These are phyloP conservation scores for Julus scanicus DNA, from an alignment of 2,888 invertebrate genomes.

Conservation along the genomic window DNA sequence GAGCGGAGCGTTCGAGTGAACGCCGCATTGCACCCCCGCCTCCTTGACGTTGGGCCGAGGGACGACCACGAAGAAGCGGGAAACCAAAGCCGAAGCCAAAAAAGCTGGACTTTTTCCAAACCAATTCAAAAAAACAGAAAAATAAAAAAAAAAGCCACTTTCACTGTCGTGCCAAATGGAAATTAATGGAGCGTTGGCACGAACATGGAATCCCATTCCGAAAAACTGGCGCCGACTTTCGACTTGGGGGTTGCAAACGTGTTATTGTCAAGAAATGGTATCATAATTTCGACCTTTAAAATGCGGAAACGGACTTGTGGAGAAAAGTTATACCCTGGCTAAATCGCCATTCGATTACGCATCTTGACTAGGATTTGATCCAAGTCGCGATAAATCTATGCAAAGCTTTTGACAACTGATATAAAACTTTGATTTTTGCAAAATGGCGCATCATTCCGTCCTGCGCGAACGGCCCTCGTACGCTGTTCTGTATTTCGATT, in stretches of 20 bases:
- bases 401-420: too few species aligned
- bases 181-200: constrained; percentile 28
- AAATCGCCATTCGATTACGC: too few species aligned
- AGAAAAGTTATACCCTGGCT: too few species aligned
- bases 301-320: too few species aligned
- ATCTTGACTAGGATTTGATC: too few species aligned
- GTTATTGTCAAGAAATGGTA: not conserved
- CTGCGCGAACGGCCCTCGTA: too few species aligned
- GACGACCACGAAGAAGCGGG: not conserved
- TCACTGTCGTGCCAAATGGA: not conserved
- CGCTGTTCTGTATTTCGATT: too few species aligned
- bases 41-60: not conserved
- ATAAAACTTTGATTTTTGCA: too few species aligned
- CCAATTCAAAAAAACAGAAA: not conserved
- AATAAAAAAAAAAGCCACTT: not conserved
- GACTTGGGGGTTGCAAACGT: not conserved
- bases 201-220: not conserved
- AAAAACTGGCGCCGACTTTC: not conserved
- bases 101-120: constrained; percentile 23
- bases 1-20: not conserved
- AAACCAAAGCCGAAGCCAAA: not conserved
- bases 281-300: too few species aligned
- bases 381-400: too few species aligned
- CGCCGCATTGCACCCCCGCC: constrained; percentile 34
- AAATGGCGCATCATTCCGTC: too few species aligned